Evolutionary conservation across 2,113 vertebrate species (phyloP), one percentile per base, ranked within the genome.

Genomic region (Vombatus ursinus): DNA sequence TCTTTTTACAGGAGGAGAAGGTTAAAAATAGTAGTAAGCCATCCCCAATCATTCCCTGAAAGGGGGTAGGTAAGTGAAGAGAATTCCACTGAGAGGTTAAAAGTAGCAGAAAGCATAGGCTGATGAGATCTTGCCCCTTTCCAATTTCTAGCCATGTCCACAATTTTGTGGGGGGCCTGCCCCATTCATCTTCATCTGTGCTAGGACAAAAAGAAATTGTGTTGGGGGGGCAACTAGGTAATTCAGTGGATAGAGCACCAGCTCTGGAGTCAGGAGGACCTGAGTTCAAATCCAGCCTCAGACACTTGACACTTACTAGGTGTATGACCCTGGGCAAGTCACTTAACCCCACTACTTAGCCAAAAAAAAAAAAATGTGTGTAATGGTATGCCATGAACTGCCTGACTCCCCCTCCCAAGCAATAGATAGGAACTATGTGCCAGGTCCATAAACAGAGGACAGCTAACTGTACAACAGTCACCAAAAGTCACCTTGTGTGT

Each of bases 101-200:
- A 94, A 48, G 90, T 94, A 95, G 49, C 93, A 94, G 95, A 94
- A 50, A 53, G 77, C 44, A 96, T 68, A 68, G 57, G 31, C 10
- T 68, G 57, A 68, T 68, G 11, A 31, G 57, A 68, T 68, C 31
- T 68, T 37, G 28, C 31, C 57, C 57, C 61, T 92, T 96, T 52
- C 26, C 28, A 84, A 37, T 68, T 37, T 68, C 28, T 68, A 68
- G 10, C 10, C 28, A 37, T 2, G 3, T 68, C 28, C 28, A 68
- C 57, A 93, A 91, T 50, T 96, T 11, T 89, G 89, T 57, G 31
- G 24, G 14, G 50, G 95, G 25, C 26, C 54, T 53, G 11, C 52
- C 91, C 52, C 28, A 31, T 57, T 50, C 5, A 0, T 92, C 94
- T 94, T 94, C 93, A 3, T 97, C 90, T 94, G 51, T 91, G 54